A percentile compares a stretch with the other conserved stretches of the same genome.
phyloP scores from a whole-genome alignment of 2,797 vertebrate species.

The Harpagifer antarcticus region DNA sequence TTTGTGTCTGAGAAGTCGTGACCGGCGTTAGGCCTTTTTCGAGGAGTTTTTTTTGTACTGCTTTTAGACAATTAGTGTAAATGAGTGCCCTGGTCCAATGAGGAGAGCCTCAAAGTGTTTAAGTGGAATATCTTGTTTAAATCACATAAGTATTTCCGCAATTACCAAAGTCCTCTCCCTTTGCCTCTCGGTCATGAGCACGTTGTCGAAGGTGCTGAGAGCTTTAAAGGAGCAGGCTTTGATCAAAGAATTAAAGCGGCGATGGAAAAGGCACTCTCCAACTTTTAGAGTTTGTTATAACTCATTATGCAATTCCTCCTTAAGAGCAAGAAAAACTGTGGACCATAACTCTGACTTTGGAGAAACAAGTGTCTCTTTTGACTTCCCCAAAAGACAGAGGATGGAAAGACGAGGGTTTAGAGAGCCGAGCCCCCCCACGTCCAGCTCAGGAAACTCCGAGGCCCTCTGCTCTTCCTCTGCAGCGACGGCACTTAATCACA shows the following conservation, averaged over 20 bases:
- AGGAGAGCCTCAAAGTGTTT: slow-evolving; percentile 44
- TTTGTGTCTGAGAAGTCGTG: neutral
- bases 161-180: slow-evolving; percentile 49
- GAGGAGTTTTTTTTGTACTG: neutral
- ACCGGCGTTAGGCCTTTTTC: neutral
- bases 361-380: slow-evolving; percentile 64
- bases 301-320: slow-evolving; percentile 40
- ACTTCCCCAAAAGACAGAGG: slow-evolving; percentile 54
- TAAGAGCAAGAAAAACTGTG: slow-evolving; percentile 36
- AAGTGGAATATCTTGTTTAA: slow-evolving; percentile 57
- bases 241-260: slow-evolving; percentile 20
- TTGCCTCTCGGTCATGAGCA: slow-evolving; percentile 40
- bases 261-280: neutral
- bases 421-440: slow-evolving; percentile 34
- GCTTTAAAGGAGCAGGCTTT: slow-evolving; percentile 14
- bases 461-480: slow-evolving; percentile 70
- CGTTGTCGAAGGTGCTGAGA: slow-evolving; percentile 34
- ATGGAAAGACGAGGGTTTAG: slow-evolving; percentile 46
- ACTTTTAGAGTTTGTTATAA: slow-evolving; percentile 38
- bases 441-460: slow-evolving; percentile 72
- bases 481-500: slow-evolving; percentile 67
- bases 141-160: slow-evolving; percentile 66
- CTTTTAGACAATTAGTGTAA: slow-evolving; percentile 35
- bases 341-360: slow-evolving; percentile 51
- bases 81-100: slow-evolving; percentile 26